phyloP scores from a whole-genome alignment of 1,140 invertebrate species.

The Aphaenogaster floridana region DNA sequence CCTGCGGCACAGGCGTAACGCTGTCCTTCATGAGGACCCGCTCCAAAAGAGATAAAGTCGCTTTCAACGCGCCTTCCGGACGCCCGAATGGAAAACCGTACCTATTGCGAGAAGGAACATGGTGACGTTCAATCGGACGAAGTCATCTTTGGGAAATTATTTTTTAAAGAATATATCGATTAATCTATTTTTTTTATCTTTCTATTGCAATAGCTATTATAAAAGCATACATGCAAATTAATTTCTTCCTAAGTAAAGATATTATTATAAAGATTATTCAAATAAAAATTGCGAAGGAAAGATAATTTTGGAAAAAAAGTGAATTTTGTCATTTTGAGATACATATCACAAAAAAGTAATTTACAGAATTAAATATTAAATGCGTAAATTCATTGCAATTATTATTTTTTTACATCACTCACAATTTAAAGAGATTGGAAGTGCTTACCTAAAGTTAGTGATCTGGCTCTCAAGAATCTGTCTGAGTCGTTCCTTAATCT shows the following conservation, averaged over 20 bases:
- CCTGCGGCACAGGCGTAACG: constrained; percentile 98
- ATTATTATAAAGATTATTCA: background rate
- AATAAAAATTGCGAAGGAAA: background rate
- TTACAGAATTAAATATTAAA: background rate
- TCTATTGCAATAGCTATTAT: background rate
- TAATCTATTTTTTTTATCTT: background rate
- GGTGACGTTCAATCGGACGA: background rate
- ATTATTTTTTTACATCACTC: background rate
- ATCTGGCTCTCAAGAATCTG: constrained; percentile 99
- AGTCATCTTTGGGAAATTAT: background rate
- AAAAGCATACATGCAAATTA: background rate
- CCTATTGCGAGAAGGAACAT: constrained; percentile 84
- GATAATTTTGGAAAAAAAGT: background rate
- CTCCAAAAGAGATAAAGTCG: constrained; percentile 98
- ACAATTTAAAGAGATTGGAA: background rate
- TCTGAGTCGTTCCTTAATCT: constrained; percentile 97
- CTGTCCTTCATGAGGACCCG: constrained; percentile 99
- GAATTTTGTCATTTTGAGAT: background rate
- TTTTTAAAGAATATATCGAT: background rate
- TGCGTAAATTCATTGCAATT: background rate
- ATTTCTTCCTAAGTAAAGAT: background rate
- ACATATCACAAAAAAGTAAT: no score
- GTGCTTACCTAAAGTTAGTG: constrained; percentile 96
- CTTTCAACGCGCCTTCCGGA: constrained; percentile 98
- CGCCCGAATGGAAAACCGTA: constrained; percentile 99